Conservation (phyloP, 2,113 vertebrate genomes). For the Oxyura jamaicensis region DNA sequence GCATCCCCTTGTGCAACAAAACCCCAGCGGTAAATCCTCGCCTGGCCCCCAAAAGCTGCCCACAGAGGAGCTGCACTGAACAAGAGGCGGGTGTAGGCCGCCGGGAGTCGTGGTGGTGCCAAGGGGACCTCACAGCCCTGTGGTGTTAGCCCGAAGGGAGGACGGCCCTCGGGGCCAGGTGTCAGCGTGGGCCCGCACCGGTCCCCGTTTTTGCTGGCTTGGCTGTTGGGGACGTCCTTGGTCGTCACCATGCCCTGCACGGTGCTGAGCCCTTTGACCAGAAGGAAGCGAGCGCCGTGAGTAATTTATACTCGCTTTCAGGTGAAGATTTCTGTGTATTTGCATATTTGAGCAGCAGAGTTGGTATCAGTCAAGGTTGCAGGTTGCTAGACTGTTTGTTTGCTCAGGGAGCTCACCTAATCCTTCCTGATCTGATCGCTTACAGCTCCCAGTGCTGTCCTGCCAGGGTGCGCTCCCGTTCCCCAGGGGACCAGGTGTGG, state of each 20-base stretch:
- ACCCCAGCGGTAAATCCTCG: fast-evolving
- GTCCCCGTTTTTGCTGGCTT: fast-evolving
- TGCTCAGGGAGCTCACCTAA: not conserved
- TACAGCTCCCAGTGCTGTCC: not conserved
- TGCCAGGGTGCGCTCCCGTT: not conserved
- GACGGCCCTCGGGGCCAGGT: not conserved
- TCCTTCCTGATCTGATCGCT: not conserved
- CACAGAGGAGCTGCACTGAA: not conserved
- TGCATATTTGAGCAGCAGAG: not conserved
- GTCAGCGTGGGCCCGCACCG: too few species aligned
- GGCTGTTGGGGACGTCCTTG: fast-evolving
- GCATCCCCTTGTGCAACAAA: not conserved
- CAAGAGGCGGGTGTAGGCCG: not conserved
- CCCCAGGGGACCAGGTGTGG: not conserved
- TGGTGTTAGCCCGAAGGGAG: too few species aligned
- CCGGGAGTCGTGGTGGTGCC: fast-evolving
- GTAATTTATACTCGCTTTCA: fast-evolving
- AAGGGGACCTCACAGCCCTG: not conserved
- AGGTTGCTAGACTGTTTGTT: not conserved
- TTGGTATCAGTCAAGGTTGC: not conserved
- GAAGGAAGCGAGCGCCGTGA: fast-evolving
- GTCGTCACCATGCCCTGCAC: not conserved
- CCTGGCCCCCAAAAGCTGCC: not conserved
- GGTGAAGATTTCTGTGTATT: fast-evolving
- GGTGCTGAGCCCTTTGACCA: not conserved